Base-by-base conservation (phyloP, 2,888 invertebrate species). In the Melieria crassipennis region DNA sequence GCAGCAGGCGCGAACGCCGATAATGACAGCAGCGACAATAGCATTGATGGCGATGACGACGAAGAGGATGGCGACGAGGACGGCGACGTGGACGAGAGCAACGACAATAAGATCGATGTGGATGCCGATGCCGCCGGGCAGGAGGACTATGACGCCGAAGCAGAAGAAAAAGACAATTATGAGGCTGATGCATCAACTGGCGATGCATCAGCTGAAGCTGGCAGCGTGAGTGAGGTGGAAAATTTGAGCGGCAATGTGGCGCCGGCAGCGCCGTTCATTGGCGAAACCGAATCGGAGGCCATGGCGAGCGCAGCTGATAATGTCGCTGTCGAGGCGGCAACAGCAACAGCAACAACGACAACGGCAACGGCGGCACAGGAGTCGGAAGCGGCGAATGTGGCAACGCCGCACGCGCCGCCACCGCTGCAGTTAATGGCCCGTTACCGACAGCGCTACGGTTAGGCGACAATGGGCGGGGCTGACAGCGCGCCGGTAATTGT, bases 31-130 rank as follows among this genome's bases (percentile, higher is more conserved):
- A 56, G 10, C 16, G 30, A 62, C 55, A 57, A 61, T 48, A 47
- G 50, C 11, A 10, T 11, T 16, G 74, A 69, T 46, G 64, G 13
- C 60, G 60, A 50, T 10, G 42, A 48, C 9, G n/a, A 67, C 0
- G 48, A 30, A n/a, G 65, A 66, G n/a, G 69, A 65, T 11, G 60
- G 55, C 45, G 60, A 71, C 7, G 46, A 64, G 30, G 30, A 73
- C 65, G 75, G 79, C 69, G 78, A 77, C 64, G 75, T 30, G 30
- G 30, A 30, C 30, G 30, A 30, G 50, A 71, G 60, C 68, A 69
- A 72, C 6, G 71, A 70, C 64, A 72, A 75, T 68, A 68, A 71
- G 61, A 70, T 68, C 13, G 69, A 74, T n/a, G 67, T 73, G 6
- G 63, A 64, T 55, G 77, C 76, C 75, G 74, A 70, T 13, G 69